Conservation (phyloP, 2,797 vertebrate genomes). For the Xerus rutilus region DNA sequence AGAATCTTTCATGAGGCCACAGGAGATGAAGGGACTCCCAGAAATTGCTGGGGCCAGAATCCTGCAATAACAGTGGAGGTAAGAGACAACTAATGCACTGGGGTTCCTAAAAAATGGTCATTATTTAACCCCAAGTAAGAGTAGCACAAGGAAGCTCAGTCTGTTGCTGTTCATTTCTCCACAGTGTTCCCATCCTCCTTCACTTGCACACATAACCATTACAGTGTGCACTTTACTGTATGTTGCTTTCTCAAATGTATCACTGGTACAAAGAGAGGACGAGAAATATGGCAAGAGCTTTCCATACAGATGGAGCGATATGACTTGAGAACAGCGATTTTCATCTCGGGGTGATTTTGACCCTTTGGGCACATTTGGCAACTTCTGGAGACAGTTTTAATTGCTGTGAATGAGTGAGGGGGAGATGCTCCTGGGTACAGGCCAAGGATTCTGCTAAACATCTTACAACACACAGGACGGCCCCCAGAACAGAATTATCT, state of each 20-base stretch:
- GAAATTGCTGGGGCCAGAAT: neutral
- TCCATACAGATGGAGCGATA: neutral
- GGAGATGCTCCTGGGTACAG: neutral
- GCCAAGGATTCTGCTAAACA: neutral
- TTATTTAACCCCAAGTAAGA: neutral
- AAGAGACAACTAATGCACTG: neutral
- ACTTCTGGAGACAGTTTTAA: neutral
- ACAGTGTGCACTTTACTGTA: neutral
- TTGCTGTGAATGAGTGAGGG: neutral
- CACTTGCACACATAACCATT: neutral
- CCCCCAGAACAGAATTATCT: neutral
- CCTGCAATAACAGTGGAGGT: neutral
- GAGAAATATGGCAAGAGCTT: neutral
- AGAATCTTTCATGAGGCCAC: neutral
- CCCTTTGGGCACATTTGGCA: neutral
- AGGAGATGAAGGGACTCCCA: neutral
- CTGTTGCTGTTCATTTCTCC: neutral
- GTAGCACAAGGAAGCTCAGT: neutral
- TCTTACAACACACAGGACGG: neutral
- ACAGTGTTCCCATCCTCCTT: neutral
- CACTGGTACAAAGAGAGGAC: neutral
- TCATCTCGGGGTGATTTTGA: neutral
- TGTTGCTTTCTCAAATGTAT: neutral
- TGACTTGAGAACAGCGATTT: neutral
- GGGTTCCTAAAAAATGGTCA: slow-evolving; percentile 6